A percentile compares a stretch with the other conserved stretches of the same genome.
Evolutionary conservation across 64 coral and sea anemone genomes (phyloP).

Genomic region (Montipora capricornis): DNA sequence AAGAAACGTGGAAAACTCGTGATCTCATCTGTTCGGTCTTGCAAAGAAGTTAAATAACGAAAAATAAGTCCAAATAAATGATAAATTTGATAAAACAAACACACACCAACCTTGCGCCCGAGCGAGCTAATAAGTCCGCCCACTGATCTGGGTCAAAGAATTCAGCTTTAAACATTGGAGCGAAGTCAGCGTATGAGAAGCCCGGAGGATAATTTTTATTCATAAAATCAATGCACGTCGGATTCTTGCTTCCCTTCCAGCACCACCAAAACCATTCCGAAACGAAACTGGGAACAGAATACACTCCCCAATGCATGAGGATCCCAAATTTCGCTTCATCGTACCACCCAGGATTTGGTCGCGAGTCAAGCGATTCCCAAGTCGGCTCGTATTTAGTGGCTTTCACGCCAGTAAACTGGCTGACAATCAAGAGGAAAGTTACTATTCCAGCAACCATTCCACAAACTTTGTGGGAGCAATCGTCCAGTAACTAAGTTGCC

Average conservation of each 20-base stretch:
- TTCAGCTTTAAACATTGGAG: slow-evolving; percentile 77
- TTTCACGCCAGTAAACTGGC: not conserved
- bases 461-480: not conserved
- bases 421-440: not conserved
- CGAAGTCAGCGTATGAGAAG: slow-evolving; percentile 67
- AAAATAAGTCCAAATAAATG: no score
- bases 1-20: no score
- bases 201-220: slow-evolving; percentile 68
- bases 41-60: no score
- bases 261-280: slow-evolving; percentile 72
- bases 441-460: not conserved
- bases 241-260: not conserved
- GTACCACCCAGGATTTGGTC: slow-evolving; percentile 75
- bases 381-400: slow-evolving; percentile 44
- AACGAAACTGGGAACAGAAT: slow-evolving; percentile 65
- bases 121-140: slow-evolving; percentile 71
- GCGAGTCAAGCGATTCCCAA: slow-evolving; percentile 74
- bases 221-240: slow-evolving; percentile 38
- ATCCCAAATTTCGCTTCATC: slow-evolving; percentile 75
- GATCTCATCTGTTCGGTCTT: no score
- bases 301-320: slow-evolving; percentile 83
- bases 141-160: slow-evolving; percentile 75
- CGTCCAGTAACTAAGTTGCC: no score
- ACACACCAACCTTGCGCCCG: slow-evolving; percentile 71
- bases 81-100: no score